Conservation (phyloP, 2,888 invertebrate genomes). For the Anagyrus pseudococci region DNA sequence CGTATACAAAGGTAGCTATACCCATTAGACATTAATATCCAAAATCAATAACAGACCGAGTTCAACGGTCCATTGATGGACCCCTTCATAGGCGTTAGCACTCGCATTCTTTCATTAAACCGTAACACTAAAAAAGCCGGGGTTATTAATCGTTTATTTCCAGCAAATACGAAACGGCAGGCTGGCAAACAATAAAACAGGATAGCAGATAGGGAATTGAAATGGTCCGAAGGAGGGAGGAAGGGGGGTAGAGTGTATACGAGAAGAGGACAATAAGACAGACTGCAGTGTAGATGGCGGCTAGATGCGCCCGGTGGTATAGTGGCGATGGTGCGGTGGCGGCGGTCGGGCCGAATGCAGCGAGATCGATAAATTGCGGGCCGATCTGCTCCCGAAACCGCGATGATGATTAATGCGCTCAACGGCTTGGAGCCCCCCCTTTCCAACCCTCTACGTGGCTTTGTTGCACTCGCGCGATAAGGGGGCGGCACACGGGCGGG, state of each 20-base stretch:
- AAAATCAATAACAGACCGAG: too few relatives aligned
- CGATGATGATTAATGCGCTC: conserved; percentile 36
- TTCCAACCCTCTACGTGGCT: conserved; percentile 8
- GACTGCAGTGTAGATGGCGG: neutral
- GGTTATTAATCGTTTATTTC: too few relatives aligned
- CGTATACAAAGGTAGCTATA: too few relatives aligned
- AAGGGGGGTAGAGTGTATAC: neutral
- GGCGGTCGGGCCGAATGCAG: neutral
- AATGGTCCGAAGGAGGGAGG: too few relatives aligned
- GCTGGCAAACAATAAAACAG: too few relatives aligned
- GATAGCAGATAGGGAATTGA: too few relatives aligned
- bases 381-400: conserved; percentile 29
- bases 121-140: too few relatives aligned
- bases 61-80: neutral
- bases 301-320: neutral
- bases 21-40: too few relatives aligned
- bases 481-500: too few relatives aligned
- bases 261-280: neutral
- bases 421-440: neutral
- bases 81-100: too few relatives aligned
- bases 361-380: conserved; percentile 34
- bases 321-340: neutral
- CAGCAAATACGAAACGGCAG: too few relatives aligned
- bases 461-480: conserved; percentile 10
- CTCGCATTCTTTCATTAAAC: too few relatives aligned